Conservation (phyloP, 2,113 vertebrate species). For the Tragulus kanchil region DNA sequence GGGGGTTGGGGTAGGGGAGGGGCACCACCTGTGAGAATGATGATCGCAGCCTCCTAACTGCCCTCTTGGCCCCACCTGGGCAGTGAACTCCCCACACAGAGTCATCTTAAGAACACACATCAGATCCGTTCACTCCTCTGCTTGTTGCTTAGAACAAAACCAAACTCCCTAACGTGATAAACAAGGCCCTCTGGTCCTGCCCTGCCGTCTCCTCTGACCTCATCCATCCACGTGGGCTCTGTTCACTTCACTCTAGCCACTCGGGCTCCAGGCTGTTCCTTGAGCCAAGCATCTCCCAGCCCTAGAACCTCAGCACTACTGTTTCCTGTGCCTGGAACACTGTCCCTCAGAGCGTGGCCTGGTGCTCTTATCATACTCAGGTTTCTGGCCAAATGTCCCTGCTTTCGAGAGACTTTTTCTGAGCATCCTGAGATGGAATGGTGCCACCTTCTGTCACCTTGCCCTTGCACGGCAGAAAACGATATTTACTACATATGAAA, state of each 20-base stretch:
- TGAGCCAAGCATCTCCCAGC: background rate
- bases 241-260: background rate
- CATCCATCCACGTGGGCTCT: background rate
- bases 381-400: background rate
- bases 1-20: background rate
- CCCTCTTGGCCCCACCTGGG: background rate
- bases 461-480: background rate
- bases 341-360: background rate
- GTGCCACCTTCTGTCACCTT: background rate
- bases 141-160: conserved; percentile 33
- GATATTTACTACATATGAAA: background rate
- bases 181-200: background rate
- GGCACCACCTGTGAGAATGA: fast-evolving
- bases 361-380: background rate
- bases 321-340: background rate
- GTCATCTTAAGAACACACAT: background rate
- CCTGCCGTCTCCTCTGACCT: conserved; percentile 11
- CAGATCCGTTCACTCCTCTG: conserved; percentile 37
- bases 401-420: background rate
- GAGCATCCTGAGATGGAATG: background rate
- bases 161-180: background rate
- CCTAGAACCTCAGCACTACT: background rate
- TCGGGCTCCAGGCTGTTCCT: background rate
- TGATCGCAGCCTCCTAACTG: background rate
- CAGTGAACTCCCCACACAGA: background rate